Percentiles rank a stretch among this genome's conserved stretches.
Conservation (phyloP, 2,113 vertebrate genomes). For the Indicator indicator region DNA sequence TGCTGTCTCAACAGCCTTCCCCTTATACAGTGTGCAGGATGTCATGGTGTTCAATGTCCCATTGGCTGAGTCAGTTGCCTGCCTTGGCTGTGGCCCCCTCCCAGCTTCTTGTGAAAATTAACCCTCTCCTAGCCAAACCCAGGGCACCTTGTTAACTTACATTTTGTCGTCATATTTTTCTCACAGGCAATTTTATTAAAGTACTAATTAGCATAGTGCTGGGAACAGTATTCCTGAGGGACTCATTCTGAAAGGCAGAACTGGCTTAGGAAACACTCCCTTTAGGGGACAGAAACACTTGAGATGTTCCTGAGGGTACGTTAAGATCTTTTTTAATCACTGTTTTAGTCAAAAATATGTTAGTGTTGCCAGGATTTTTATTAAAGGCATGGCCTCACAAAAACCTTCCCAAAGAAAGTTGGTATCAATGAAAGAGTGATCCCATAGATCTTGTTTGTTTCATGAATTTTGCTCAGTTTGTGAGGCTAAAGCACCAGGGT, state of each 20-base stretch:
- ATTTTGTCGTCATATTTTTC: not conserved
- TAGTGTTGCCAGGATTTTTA: not conserved
- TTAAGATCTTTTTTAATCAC: not conserved
- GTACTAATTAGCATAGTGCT: not conserved
- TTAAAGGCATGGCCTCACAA: not conserved
- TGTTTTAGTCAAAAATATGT: not conserved
- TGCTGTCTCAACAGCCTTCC: too few species aligned
- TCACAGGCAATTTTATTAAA: not conserved
- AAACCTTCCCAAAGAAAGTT: not conserved
- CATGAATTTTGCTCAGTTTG: not conserved
- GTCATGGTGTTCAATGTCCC: too few species aligned
- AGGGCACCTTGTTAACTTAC: not conserved
- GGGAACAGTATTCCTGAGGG: not conserved
- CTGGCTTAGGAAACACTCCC: not conserved
- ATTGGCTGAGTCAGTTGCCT: too few species aligned
- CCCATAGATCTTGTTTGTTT: accelerated
- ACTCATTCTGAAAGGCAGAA: not conserved
- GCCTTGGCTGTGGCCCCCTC: too few species aligned
- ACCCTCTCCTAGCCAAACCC: too few species aligned
- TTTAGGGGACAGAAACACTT: not conserved
- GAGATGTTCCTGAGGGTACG: not conserved
- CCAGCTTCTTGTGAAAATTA: too few species aligned
- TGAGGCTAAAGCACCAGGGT: not conserved
- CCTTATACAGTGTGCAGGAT: too few species aligned
- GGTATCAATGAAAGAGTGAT: not conserved